Evolutionary conservation across 2,797 vertebrate genomes (phyloP).

Genomic region (Brachyalestes nurse): DNA sequence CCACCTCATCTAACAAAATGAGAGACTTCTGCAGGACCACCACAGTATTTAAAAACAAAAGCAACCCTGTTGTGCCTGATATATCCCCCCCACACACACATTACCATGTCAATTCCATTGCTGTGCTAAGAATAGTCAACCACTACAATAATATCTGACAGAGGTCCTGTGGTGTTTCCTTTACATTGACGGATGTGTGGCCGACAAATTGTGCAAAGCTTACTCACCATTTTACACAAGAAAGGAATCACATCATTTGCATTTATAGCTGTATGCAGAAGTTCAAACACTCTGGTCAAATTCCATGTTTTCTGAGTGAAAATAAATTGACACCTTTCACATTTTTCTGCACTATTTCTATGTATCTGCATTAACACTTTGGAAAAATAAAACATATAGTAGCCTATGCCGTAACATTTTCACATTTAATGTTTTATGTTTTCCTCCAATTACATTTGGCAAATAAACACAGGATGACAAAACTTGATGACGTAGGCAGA

Average conservation of each 20-base stretch:
- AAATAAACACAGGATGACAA: too few relatives aligned
- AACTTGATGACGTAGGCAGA: too few relatives aligned
- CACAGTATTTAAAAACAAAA: neutral
- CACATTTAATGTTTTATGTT: too few relatives aligned
- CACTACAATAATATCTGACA: neutral
- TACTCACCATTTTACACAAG: constrained; percentile 9
- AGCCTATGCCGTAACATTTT: too few relatives aligned
- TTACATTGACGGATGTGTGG: neutral
- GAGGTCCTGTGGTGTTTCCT: neutral
- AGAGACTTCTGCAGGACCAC: neutral
- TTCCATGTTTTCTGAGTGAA: too few relatives aligned
- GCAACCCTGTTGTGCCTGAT: neutral
- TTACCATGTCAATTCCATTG: neutral
- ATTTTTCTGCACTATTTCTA: too few relatives aligned
- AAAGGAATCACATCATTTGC: neutral
- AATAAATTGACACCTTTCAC: too few relatives aligned
- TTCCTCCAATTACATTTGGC: too few relatives aligned
- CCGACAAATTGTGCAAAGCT: neutral
- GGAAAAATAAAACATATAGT: too few relatives aligned
- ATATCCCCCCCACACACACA: neutral
- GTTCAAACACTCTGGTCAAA: too few relatives aligned
- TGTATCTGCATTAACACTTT: too few relatives aligned
- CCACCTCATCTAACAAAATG: neutral
- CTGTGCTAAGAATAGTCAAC: neutral
- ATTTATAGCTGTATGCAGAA: neutral